Conservation (phyloP, 2,797 vertebrate species). For the Paramormyrops hopkinsi region DNA sequence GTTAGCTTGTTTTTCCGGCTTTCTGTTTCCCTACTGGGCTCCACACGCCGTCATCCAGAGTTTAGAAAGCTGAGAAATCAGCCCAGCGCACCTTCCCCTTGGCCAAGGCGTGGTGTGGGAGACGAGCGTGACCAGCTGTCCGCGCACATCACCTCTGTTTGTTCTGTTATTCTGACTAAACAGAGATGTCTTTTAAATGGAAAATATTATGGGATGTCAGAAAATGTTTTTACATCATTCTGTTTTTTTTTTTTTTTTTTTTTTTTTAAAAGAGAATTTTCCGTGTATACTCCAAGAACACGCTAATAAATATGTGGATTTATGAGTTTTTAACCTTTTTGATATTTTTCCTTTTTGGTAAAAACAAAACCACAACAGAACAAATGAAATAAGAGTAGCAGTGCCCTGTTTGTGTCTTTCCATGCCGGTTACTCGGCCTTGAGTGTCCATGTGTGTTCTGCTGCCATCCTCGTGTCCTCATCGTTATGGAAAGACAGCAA, state of each 20-base stretch:
- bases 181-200: slow-evolving; percentile 15
- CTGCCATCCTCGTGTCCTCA: not conserved
- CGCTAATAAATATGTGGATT: not conserved
- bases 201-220: slow-evolving; percentile 11
- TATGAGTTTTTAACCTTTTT: not conserved
- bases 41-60: slow-evolving; percentile 28
- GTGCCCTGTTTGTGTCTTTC: not conserved
- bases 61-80: not conserved
- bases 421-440: not conserved
- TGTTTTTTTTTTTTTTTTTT: no score
- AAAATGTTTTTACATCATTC: slow-evolving; percentile 15
- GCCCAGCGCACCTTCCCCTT: not conserved
- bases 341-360: not conserved
- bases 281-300: not conserved
- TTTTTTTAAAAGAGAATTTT: not conserved
- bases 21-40: not conserved
- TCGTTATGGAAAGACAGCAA: not conserved
- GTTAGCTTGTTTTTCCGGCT: not conserved
- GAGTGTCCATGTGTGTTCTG: not conserved
- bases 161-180: not conserved
- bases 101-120: not conserved
- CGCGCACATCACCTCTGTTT: not conserved
- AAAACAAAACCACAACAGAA: not conserved
- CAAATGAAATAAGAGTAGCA: not conserved
- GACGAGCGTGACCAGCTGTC: not conserved